Evolutionary conservation across 2,797 vertebrate genomes (phyloP), one percentile per base, ranked within the genome.

Genomic region (Sebastes umbrosus): DNA sequence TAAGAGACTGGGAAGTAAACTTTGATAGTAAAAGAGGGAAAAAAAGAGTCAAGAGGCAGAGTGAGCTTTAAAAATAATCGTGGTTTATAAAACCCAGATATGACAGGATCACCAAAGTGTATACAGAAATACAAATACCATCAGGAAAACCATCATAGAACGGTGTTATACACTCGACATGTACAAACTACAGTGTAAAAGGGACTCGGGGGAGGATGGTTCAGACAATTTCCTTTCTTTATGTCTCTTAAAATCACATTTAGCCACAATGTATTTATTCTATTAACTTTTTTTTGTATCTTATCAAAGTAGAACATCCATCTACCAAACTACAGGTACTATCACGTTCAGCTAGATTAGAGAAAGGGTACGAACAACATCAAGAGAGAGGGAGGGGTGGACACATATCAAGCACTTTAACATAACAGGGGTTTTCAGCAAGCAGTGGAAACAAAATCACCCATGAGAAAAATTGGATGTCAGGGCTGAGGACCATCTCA

Each of bases 1-100:
- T 69, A 64, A 52, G 6, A 5, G 3, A 7, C 36, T n/a, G 14
- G 8, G 54, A 31, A 14, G 16, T 18, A 32, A 57, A 50, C 13
- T 8, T 25, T 3, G 66, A 81, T 2, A 29, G 62, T 4, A 22
- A 24, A 11, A 20, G 11, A 58, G 22, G 1, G 87, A 84, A 85
- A 84, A 87, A 90, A 84, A 77, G 77, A 85, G 83, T 64, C 87
- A 8, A 71, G 93, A 96, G 90, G 68, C 95, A 75, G 82, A 79
- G 81, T 43, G 89, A 94, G 92, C 92, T 96, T 96, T 96, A 96
- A 96, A 96, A 96, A 96, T 96, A 96, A 95, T 90, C 81, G 92
- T 96, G 96, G 96, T 96, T 97, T 97, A 96, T 96, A 96, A 97
- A 96, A 97, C 96, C 96, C 95, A 96, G 94, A 94, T 96, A 96